Conservation (phyloP, 2,797 vertebrate genomes). For the Catharus ustulatus region DNA sequence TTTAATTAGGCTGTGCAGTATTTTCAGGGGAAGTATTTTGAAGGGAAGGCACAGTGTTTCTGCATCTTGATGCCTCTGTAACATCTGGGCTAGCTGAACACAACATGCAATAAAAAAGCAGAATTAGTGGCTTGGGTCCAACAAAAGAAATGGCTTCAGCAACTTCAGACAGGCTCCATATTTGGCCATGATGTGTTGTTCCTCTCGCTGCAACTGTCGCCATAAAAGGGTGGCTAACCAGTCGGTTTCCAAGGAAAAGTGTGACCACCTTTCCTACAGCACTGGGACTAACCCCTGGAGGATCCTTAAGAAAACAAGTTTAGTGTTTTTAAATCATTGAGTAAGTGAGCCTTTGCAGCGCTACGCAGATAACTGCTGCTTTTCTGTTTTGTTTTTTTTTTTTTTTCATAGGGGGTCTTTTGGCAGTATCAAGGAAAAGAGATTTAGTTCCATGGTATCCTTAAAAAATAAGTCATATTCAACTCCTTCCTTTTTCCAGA, state of each 20-base stretch:
- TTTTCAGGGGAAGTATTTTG: conserved; percentile 67
- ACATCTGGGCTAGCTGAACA: conserved; percentile 48
- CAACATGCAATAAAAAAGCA: conserved; percentile 16
- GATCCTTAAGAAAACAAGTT: conserved; percentile 10
- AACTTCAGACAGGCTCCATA: conserved; percentile 41
- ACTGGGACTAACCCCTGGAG: not conserved
- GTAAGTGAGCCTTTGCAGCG: not conserved
- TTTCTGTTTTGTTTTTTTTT: not conserved
- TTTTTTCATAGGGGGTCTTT: not conserved
- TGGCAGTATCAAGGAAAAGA: not conserved
- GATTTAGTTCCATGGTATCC: conserved; percentile 9
- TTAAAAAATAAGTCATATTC: conserved; percentile 2
- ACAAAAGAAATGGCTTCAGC: not conserved
- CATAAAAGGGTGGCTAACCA: conserved; percentile 54
- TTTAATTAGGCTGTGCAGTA: conserved; percentile 67
- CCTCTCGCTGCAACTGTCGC: not conserved
- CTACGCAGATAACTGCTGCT: conserved; percentile 5
- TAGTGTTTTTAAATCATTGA: conserved; percentile 6
- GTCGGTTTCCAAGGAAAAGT: conserved; percentile 48
- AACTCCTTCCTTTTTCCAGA: conserved; percentile 15
- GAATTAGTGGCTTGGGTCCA: conserved; percentile 52
- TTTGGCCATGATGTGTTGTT: conserved; percentile 49
- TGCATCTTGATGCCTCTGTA: conserved; percentile 47
- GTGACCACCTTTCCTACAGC: not conserved
- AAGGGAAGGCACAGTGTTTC: conserved; percentile 53